Base-by-base conservation (phyloP, 2,113 vertebrate genomes). In the Rhabdornis inornatus region DNA sequence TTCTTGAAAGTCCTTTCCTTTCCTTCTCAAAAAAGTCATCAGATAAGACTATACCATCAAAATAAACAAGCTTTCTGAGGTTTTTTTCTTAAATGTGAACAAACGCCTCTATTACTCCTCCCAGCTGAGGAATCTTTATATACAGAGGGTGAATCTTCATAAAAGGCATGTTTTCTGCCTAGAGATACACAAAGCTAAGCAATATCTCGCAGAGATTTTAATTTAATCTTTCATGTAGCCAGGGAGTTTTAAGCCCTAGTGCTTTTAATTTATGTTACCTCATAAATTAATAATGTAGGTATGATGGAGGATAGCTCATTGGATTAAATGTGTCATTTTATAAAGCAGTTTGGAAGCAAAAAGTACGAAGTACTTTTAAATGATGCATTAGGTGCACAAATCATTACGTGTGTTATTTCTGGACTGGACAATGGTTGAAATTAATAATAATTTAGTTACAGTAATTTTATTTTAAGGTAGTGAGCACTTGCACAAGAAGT, bases 241-340 rank as follows among this genome's bases (percentile, higher is more conserved):
- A 93, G 88, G 71, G 89, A 96, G 45, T 86, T 96, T 85, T 86
- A 83, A 90, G 39, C 55, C 89, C 82, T 81, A 71, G 82, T 49
- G 83, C 94, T 96, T 97, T 98, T 97, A 90, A 97, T 97, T 98
- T 96, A 87, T 39, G 64, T 91, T 95, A 87, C 61, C 71, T 83
- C 87, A 89, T 94, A 94, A 97, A 97, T 97, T 91, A 96, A 96
- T 97, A 96, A 98, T 49, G 35, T 64, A 94, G 64, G 64, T 60
- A 90, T 28, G 87, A 96, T 6, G 4, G 79, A 97, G 71, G 71
- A 79, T 55, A 92, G 74, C 83, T 96, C 92, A 96, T 93, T 96
- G 94, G 86, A 93, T 35, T 37, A 88, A 96, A 83, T 82, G 91
- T 50, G 75, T 91, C 75, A 82, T 91, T 92, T 96, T 94, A 76